These are phyloP conservation scores for Platycercus adscitus DNA, from an alignment of 2,113 vertebrate genomes.

Conservation along the genomic window DNA sequence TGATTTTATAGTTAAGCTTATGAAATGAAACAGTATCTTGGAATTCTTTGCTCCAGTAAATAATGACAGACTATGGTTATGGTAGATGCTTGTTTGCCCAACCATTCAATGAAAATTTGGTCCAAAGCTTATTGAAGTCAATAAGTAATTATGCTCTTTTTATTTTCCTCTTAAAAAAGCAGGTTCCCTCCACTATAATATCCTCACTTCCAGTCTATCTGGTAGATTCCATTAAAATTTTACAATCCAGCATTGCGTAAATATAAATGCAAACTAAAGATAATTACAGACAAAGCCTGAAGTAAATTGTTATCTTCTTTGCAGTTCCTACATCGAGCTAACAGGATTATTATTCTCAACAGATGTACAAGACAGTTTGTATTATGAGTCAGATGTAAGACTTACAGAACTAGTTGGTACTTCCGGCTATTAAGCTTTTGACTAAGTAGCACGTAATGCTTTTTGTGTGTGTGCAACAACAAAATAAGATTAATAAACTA, in stretches of 20 bases:
- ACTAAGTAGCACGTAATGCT: background rate
- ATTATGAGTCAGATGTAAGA: background rate
- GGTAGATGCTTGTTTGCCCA: background rate
- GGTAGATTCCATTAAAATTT: slow-evolving; percentile 34
- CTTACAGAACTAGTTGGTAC: background rate
- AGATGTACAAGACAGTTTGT: background rate
- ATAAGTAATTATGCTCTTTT: background rate
- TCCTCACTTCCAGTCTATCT: slow-evolving; percentile 42
- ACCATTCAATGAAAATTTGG: background rate
- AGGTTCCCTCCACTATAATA: background rate
- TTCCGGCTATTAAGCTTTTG: background rate
- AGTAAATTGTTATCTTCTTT: background rate
- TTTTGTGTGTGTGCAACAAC: background rate
- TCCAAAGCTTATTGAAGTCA: background rate
- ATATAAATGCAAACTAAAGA: background rate
- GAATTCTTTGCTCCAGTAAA: background rate
- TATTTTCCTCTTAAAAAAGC: background rate
- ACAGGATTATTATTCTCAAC: background rate
- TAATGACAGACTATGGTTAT: background rate
- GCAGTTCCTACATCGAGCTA: background rate
- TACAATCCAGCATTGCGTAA: background rate
- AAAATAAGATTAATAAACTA: slow-evolving; percentile 31
- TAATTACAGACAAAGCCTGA: background rate
- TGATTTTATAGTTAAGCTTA: background rate
- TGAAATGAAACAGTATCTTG: background rate